Percentiles rank a stretch among this genome's conserved stretches.
Conservation (phyloP, 2,113 vertebrate genomes). For the Neolamprologus hecqui region DNA sequence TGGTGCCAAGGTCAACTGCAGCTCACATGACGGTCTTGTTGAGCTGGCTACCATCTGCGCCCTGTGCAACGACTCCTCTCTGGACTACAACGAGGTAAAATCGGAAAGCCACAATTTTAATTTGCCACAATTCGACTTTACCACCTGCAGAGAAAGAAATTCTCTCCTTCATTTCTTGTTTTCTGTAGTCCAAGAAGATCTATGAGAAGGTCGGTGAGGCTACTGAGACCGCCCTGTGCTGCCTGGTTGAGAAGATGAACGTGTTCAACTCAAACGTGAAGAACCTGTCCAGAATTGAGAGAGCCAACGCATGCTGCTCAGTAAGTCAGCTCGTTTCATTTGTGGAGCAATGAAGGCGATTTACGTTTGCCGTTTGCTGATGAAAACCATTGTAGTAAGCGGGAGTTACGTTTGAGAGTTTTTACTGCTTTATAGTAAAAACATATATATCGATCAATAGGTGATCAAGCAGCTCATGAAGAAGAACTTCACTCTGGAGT, state of each 20-base stretch:
- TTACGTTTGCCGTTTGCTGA: background rate
- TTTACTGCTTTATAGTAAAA: background rate
- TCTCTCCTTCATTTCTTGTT: background rate
- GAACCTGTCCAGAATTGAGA: slow-evolving; percentile 78
- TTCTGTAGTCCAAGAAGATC: slow-evolving; percentile 79
- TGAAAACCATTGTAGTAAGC: background rate
- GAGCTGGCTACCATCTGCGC: slow-evolving; percentile 89
- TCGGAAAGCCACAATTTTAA: background rate
- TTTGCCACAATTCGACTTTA: background rate
- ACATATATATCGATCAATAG: slow-evolving; percentile 46
- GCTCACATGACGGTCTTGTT: slow-evolving; percentile 83
- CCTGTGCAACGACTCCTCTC: slow-evolving; percentile 91
- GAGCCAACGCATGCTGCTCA: slow-evolving; percentile 85
- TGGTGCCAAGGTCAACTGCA: slow-evolving; percentile 74
- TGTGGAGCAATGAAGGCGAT: background rate
- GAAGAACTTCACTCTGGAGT: slow-evolving; percentile 91
- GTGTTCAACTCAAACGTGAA: slow-evolving; percentile 82
- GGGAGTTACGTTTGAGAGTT: background rate
- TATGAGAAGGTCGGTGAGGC: slow-evolving; percentile 94
- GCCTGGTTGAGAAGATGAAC: slow-evolving; percentile 95
- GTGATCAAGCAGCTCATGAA: slow-evolving; percentile 90
- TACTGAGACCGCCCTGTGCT: slow-evolving; percentile 87
- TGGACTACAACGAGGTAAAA: slow-evolving; percentile 88
- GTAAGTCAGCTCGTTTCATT: slow-evolving; percentile 60
- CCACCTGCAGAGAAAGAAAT: background rate